phyloP scores from a whole-genome alignment of 2,888 invertebrate genomes.

The Drosophila phalerata region DNA sequence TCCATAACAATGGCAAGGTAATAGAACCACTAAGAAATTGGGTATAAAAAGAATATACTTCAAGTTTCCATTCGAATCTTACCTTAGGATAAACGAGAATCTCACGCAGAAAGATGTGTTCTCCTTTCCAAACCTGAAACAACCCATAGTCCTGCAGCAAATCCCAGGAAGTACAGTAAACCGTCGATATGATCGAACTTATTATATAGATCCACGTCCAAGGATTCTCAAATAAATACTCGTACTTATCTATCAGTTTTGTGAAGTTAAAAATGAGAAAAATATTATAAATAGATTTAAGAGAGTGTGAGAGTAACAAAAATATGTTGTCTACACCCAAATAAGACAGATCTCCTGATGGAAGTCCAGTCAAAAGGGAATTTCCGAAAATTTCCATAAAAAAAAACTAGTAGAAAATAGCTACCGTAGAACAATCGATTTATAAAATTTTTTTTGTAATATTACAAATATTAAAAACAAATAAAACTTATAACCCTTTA shows the following conservation, averaged over 20 bases:
- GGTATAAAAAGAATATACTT: no score
- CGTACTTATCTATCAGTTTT: conserved; percentile 86
- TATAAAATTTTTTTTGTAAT: no score
- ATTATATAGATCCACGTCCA: conserved; percentile 95
- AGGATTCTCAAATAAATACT: conserved; percentile 89
- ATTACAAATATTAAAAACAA: no score
- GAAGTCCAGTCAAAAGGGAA: no score
- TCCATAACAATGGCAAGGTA: conserved; percentile 99
- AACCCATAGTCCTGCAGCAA: conserved; percentile 99
- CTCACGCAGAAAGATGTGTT: conserved; percentile 94
- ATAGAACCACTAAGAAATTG: conserved; percentile 87
- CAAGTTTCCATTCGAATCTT: background rate
- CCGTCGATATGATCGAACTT: conserved; percentile 92
- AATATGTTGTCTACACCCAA: no score
- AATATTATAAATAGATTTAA: no score
- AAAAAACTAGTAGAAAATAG: no score
- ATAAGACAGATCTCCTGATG: no score
- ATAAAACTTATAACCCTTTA: no score
- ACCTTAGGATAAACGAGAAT: conserved; percentile 97
- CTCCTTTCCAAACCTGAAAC: conserved; percentile 93
- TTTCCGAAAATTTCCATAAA: no score
- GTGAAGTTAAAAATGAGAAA: background rate
- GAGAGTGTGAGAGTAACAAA: no score
- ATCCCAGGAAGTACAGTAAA: conserved; percentile 98
- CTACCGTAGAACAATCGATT: no score